phyloP scores from a whole-genome alignment of 2,888 invertebrate genomes.

The Macrosiphum euphorbiae region DNA sequence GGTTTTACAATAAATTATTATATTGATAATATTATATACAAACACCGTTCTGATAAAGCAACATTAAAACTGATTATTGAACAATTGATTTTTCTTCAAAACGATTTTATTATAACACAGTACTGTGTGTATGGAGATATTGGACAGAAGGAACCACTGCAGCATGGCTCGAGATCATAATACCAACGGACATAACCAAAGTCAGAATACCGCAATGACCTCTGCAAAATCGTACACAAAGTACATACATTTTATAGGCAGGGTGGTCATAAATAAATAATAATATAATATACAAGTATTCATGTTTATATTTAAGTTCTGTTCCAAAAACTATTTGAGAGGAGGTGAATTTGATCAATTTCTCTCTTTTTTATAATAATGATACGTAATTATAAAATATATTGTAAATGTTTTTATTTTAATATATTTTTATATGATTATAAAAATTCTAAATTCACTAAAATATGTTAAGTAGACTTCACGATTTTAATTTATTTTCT shows the following conservation, averaged over 20 bases:
- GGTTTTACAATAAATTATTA: too few relatives aligned
- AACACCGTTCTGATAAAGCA: not conserved
- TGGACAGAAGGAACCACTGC: not conserved
- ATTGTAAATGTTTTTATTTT: too few relatives aligned
- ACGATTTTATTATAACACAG: not conserved
- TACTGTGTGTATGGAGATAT: not conserved
- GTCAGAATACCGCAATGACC: not conserved
- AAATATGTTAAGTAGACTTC: not conserved
- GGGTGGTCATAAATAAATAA: not conserved
- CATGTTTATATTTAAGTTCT: not conserved
- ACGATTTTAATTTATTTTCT: not conserved
- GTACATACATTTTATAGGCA: not conserved
- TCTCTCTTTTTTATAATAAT: too few relatives aligned
- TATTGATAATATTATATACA: not conserved
- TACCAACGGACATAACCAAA: not conserved
- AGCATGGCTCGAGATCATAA: not conserved
- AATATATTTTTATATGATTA: too few relatives aligned
- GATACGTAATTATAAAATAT: too few relatives aligned
- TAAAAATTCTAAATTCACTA: not conserved
- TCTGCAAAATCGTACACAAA: not conserved
- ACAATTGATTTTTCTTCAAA: not conserved
- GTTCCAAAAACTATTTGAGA: not conserved
- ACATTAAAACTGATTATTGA: not conserved
- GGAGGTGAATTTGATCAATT: not conserved
- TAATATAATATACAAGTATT: not conserved